phyloP scores from a whole-genome alignment of 2,888 invertebrate genomes.

The Drosophila nigritarsus region DNA sequence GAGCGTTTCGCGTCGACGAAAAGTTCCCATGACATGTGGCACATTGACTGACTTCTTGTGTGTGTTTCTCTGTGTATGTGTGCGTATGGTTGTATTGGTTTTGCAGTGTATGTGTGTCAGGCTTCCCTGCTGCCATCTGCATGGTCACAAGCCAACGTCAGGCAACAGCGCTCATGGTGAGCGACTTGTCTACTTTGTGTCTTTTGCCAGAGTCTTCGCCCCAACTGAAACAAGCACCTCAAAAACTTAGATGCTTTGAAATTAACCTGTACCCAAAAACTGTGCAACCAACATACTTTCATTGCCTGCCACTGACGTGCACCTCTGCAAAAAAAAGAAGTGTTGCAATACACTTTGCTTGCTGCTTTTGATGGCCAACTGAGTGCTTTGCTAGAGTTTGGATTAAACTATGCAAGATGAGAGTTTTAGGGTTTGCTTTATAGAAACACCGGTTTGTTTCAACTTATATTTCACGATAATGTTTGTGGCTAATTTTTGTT shows the following conservation, averaged over 20 bases:
- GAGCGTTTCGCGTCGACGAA: slow-evolving; percentile 50
- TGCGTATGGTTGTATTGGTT: slow-evolving; percentile 13
- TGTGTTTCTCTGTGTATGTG: slow-evolving; percentile 18
- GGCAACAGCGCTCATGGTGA: slow-evolving; percentile 22
- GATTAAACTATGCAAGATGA: slow-evolving; percentile 34
- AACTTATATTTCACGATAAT: neutral
- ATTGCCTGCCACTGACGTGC: slow-evolving; percentile 41
- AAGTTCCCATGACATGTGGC: slow-evolving; percentile 77
- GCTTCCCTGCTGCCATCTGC: slow-evolving; percentile 42
- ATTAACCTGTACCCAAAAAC: slow-evolving; percentile 61
- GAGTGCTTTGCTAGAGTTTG: slow-evolving; percentile 11
- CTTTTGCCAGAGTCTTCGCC: slow-evolving; percentile 18
- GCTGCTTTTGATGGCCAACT: slow-evolving; percentile 33
- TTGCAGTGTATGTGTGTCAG: slow-evolving; percentile 24
- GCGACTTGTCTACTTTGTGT: slow-evolving; percentile 27
- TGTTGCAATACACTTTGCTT: slow-evolving; percentile 26
- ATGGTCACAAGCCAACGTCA: slow-evolving; percentile 69
- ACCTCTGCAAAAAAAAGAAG: slow-evolving; percentile 15
- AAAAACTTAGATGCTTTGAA: slow-evolving; percentile 75
- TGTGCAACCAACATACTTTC: slow-evolving; percentile 50
- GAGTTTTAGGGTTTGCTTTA: slow-evolving; percentile 3
- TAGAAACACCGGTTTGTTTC: neutral
- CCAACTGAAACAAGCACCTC: slow-evolving; percentile 47
- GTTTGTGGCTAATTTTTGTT: neutral
- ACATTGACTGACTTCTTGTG: slow-evolving; percentile 48